These are phyloP conservation scores for Eilema griseolum DNA, from an alignment of 2,888 invertebrate genomes.

Conservation along the genomic window DNA sequence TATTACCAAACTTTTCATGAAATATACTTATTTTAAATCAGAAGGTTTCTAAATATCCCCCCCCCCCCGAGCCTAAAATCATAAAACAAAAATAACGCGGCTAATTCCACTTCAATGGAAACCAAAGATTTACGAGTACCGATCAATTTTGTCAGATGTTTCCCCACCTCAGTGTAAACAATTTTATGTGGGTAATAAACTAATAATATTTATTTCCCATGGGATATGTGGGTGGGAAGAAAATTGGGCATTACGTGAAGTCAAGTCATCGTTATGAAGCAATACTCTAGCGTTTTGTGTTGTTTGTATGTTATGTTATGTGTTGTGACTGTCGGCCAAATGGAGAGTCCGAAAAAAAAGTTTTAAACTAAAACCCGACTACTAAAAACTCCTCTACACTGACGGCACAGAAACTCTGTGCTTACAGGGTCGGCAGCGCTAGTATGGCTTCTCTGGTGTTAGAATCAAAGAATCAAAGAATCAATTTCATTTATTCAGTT, in stretches of 20 bases:
- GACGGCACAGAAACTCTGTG: no score
- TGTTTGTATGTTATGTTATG: not conserved
- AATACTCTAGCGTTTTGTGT: not conserved
- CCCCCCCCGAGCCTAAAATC: not conserved
- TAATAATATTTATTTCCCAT: constrained; percentile 5
- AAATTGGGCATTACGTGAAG: not conserved
- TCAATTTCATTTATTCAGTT: no score
- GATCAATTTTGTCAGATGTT: constrained; percentile 9
- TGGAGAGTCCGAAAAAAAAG: no score
- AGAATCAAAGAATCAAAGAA: no score
- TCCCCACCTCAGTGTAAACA: constrained; percentile 13
- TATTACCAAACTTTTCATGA: not conserved
- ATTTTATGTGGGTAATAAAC: constrained; percentile 11
- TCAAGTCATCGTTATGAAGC: not conserved
- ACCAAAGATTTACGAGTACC: constrained; percentile 12
- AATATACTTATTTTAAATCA: not conserved
- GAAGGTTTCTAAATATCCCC: not conserved
- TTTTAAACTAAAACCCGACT: no score
- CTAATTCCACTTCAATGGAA: constrained; percentile 22
- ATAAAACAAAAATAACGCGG: not conserved
- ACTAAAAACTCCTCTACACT: no score
- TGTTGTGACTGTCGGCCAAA: not conserved
- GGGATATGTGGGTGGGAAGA: not conserved
- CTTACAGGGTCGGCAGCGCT: no score
- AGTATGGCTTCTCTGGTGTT: no score